Evolutionary conservation across 2,113 vertebrate genomes (phyloP).

Genomic region (Ranitomeya imitator): DNA sequence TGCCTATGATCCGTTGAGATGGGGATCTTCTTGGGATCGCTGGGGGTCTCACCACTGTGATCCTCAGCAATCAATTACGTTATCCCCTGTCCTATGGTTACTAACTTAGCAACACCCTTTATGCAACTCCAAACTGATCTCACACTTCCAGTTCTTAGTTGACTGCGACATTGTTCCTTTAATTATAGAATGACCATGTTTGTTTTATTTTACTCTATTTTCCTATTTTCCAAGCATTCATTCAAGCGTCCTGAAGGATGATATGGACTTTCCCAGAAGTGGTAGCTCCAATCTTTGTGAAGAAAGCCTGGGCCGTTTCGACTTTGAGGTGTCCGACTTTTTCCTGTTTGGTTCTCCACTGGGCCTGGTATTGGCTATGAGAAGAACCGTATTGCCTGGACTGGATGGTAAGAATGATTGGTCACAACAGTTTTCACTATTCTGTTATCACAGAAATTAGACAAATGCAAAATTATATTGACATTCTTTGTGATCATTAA

Average conservation of each 20-base stretch:
- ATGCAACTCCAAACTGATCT: no score
- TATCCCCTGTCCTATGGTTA: no score
- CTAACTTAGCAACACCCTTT: no score
- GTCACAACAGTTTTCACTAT: not conserved
- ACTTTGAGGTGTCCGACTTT: slow-evolving; percentile 94
- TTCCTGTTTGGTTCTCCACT: slow-evolving; percentile 94
- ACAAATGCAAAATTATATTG: not conserved
- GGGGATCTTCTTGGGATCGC: no score
- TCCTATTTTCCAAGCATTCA: slow-evolving; percentile 70
- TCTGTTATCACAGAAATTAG: not conserved
- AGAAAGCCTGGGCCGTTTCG: slow-evolving; percentile 83
- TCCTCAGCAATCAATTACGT: no score
- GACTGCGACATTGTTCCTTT: not conserved
- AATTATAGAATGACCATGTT: not conserved
- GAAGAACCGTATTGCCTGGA: slow-evolving; percentile 87
- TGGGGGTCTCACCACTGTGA: no score
- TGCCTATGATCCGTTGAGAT: no score
- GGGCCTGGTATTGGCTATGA: slow-evolving; percentile 95
- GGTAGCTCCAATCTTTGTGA: slow-evolving; percentile 73
- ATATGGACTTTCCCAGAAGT: slow-evolving; percentile 71
- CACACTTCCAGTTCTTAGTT: not conserved
- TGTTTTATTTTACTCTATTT: slow-evolving; percentile 45
- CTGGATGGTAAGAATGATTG: slow-evolving; percentile 79
- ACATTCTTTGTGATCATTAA: not conserved
- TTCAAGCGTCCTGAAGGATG: slow-evolving; percentile 82